These are phyloP conservation scores for Mionectes macconnelli DNA, from an alignment of 2,113 vertebrate genomes.

Conservation along the genomic window DNA sequence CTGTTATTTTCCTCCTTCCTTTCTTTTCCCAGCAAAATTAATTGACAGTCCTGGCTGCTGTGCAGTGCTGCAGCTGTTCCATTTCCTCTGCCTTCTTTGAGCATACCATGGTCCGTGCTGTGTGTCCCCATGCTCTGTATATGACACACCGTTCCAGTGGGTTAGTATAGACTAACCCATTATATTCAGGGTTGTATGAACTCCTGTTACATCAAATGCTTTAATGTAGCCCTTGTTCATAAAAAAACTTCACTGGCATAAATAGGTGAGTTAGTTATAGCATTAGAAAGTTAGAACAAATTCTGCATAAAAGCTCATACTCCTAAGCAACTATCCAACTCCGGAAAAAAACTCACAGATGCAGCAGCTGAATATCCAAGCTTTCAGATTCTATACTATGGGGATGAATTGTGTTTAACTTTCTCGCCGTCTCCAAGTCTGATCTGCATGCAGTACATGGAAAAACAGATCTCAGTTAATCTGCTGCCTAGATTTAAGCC, in stretches of 20 bases:
- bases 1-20: not conserved
- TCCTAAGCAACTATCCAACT: not conserved
- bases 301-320: not conserved
- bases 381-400: not conserved
- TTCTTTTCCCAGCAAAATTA: not conserved
- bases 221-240: not conserved
- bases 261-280: not conserved
- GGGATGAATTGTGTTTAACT: not conserved
- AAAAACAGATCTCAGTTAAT: not conserved
- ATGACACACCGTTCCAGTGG: not conserved
- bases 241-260: not conserved
- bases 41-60: not conserved
- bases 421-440: not conserved
- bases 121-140: not conserved
- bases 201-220: not conserved
- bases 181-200: not conserved
- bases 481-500: not conserved
- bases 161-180: not conserved
- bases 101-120: not conserved
- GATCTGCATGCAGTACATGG: not conserved
- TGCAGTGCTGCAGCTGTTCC: not conserved
- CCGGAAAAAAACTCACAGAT: not conserved
- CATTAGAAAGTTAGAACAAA: not conserved
- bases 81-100: not conserved
- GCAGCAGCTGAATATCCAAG: not conserved